These are phyloP conservation scores for Harpalus rufipes DNA, from an alignment of 2,888 invertebrate genomes.

Conservation along the genomic window DNA sequence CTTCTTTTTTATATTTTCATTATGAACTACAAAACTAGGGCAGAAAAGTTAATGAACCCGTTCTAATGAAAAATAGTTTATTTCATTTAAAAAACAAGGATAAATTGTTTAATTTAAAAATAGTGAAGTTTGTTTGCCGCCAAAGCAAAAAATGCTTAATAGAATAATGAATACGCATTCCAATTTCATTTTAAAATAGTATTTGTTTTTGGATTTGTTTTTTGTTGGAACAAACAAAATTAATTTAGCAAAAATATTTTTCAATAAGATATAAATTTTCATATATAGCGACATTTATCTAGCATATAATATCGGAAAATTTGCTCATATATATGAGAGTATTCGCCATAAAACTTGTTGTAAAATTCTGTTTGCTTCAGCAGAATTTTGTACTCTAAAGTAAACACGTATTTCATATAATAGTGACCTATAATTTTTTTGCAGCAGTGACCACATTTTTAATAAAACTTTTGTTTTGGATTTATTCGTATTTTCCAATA, in stretches of 20 bases:
- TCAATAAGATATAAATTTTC: neutral
- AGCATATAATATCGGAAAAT: neutral
- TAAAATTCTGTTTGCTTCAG: slow-evolving; percentile 3
- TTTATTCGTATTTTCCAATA: neutral
- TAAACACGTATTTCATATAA: neutral
- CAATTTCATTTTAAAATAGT: neutral
- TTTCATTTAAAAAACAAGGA: neutral
- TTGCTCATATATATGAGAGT: neutral
- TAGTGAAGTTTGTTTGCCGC: neutral
- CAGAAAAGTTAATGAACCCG: neutral
- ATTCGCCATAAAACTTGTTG: neutral
- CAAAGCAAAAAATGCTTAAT: neutral
- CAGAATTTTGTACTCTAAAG: neutral
- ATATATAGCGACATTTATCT: neutral
- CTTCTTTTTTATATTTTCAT: too few species aligned
- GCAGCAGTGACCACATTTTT: neutral
- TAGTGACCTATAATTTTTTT: neutral
- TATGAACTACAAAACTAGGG: too few species aligned
- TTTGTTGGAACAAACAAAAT: neutral
- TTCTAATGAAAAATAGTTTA: neutral
- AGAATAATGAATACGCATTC: neutral
- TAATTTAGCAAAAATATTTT: neutral
- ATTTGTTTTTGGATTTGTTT: neutral
- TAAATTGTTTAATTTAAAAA: neutral
- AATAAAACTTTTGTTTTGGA: neutral